Evolutionary conservation across 2,888 invertebrate genomes (phyloP), one percentile per base, ranked within the genome.

Genomic region (Tetropium fuscum): DNA sequence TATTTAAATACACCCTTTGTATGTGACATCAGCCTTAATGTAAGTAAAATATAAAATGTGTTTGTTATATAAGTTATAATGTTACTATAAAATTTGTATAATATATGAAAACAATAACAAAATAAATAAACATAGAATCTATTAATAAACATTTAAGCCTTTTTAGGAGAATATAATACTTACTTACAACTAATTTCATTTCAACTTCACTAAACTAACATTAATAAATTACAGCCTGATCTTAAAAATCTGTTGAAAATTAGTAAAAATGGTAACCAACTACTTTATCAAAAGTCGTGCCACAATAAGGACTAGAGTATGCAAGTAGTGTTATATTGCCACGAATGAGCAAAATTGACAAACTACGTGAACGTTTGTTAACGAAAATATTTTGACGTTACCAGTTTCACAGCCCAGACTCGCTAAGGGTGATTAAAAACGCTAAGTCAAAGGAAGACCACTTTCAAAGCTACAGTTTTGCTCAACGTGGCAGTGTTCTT

Each of bases 281-380:
- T 27, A 44, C 44, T 44, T 27, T 15, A 32, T 18, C 16, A 20
- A 36, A 20, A 48, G 19, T 34, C 22, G 36, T 34, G 44, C 36
- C 15, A 7, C 15, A 22, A 22, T 34, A 34, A 15, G 11, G 48
- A 48, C 34, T 48, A 48, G 36, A 48, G 11, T 27, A 13, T 10
- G 16, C 5, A 34, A 36, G 32, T 47, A 20, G 22, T 22, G 19
- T 13, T 36, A 34, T 20, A 13, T 48, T 25, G 48, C 36, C 36
- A 48, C 22, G 36, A 15, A 25, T 36, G 36, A 48, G 15, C 20
- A 45, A 45, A 27, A 45, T n/a, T n/a, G n/a, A n/a, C n/a, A n/a
- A n/a, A n/a, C n/a, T n/a, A n/a, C n/a, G n/a, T n/a, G n/a, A n/a
- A n/a, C n/a, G n/a, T n/a, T n/a, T n/a, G 36, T 8, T 16, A 36